Base-by-base conservation (phyloP, 2,797 vertebrate species). In the Siniperca undulata region DNA sequence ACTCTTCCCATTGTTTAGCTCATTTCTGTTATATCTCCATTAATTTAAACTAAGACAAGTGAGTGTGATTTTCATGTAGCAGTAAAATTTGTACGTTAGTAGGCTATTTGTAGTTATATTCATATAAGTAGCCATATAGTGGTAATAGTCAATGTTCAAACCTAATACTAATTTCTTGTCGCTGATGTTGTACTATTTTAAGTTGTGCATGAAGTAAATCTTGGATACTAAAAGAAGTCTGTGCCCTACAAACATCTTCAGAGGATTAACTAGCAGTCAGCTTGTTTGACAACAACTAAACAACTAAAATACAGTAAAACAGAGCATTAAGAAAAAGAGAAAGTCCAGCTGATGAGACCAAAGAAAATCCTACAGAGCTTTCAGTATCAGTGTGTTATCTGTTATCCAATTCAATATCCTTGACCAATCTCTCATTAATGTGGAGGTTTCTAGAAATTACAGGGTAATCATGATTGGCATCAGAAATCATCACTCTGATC, bases 381-480 rank as follows among this genome's bases (percentile, higher is more conserved):
- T 50, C 36, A 77, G 20, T 7, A 52, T 67, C 17, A 36, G n/a
- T 50, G 17, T 36, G 27, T 72, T 27, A 48, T 52, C n/a, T 2
- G 1, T 68, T 53, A 60, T 70, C 64, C 30, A 58, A 56, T 61
- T 62, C 20, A 74, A 70, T 67, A 67, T 80, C 75, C 74, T 19
- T 81, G 85, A 90, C 86, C 38, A 82, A 79, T 82, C 24, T 42
- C 0, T 80, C 66, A 87, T 92, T 89, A 61, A 82, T 61, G 50
- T 46, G 64, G 27, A 72, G 34, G n/a, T 3, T 75, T 82, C 3
- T 24, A 55, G 48, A 78, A 80, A 84, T 85, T 50, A 70, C 46
- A 66, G 5, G 14, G 22, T 90, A 81, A 88, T 78, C 58, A 87
- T 89, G 84, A 91, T 30, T 89, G 89, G 56, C 86, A 77, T 80